These are phyloP conservation scores for Drosophila paracracens DNA, from an alignment of 2,888 invertebrate genomes.

Conservation along the genomic window DNA sequence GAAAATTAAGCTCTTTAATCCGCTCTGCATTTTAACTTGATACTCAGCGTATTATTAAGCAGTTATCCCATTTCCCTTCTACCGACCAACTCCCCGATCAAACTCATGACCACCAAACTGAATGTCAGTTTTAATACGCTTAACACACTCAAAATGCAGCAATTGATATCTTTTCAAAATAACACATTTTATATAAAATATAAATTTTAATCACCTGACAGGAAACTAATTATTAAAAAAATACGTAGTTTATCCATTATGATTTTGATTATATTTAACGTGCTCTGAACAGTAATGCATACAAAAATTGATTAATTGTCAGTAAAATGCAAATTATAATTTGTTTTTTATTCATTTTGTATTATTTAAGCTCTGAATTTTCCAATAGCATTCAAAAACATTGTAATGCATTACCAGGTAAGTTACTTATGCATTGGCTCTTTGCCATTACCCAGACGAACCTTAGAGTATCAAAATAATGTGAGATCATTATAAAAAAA, in stretches of 20 bases:
- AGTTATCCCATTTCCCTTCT: not conserved
- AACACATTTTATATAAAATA: not conserved
- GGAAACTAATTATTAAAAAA: not conserved
- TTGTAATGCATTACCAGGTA: not conserved
- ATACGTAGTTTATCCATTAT: no score
- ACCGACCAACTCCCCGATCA: not conserved
- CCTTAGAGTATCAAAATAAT: conserved; percentile 50
- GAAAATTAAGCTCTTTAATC: conserved; percentile 51
- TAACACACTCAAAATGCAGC: conserved; percentile 11
- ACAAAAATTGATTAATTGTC: not conserved
- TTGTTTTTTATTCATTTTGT: not conserved
- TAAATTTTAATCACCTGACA: not conserved
- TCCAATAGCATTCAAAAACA: not conserved
- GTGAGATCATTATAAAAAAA: conserved; percentile 62
- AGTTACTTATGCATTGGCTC: not conserved
- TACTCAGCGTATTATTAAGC: conserved; percentile 56
- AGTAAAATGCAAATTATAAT: not conserved
- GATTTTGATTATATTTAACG: not conserved
- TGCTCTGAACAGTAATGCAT: not conserved
- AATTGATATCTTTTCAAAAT: not conserved
- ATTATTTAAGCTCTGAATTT: not conserved
- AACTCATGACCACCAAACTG: conserved; percentile 7
- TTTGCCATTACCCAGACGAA: not conserved
- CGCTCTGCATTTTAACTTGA: conserved; percentile 23
- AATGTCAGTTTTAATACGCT: conserved; percentile 30